Conservation (phyloP, 2,113 vertebrate species). For the Tricholaema leucomelas region DNA sequence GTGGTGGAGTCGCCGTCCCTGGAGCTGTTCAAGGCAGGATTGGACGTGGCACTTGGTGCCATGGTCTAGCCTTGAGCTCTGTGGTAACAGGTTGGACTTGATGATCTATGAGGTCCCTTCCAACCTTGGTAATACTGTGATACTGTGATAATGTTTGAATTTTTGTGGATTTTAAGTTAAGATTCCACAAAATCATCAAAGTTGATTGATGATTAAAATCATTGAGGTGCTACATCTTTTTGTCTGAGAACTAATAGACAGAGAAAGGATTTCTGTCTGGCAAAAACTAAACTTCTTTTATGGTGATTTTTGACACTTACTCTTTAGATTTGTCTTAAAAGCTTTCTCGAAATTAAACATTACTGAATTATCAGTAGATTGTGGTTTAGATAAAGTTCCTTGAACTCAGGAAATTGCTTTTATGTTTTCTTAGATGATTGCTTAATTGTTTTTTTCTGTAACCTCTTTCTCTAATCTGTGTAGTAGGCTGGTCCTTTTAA, state of each 20-base stretch:
- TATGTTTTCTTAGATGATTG: constrained; percentile 7
- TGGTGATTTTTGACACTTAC: neutral
- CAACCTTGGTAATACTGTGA: too few species aligned
- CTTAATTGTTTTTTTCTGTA: constrained; percentile 63
- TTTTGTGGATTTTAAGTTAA: neutral
- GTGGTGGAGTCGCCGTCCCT: too few species aligned
- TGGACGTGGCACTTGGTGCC: too few species aligned
- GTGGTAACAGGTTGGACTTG: too few species aligned
- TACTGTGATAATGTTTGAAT: neutral
- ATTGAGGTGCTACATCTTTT: neutral
- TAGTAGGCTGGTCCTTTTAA: constrained; percentile 22
- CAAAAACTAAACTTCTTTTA: neutral
- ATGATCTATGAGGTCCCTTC: too few species aligned
- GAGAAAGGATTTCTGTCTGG: neutral
- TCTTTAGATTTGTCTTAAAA: neutral
- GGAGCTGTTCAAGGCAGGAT: too few species aligned
- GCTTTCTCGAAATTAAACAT: neutral
- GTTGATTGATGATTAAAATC: neutral
- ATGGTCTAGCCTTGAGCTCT: too few species aligned
- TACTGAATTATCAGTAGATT: neutral
- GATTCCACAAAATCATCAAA: neutral
- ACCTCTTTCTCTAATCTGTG: neutral
- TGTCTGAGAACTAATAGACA: neutral
- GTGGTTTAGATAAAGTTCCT: neutral
- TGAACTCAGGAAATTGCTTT: neutral